A percentile compares a stretch with the other conserved stretches of the same genome.
Evolutionary conservation across 1,140 invertebrate species (phyloP).

Genomic region (Micrasema longulum): DNA sequence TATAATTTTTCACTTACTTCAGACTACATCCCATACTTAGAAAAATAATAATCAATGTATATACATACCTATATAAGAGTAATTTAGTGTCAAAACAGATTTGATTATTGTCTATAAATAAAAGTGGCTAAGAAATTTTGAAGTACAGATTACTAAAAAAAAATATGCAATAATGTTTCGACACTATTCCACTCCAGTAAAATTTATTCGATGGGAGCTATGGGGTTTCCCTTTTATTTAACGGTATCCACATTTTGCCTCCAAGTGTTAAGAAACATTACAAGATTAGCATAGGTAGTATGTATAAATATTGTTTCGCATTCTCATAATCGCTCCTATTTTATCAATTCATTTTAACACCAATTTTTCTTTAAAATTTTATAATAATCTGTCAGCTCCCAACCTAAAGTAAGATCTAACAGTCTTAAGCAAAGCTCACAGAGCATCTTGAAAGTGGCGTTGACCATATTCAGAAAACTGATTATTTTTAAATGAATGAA

Average conservation of each 20-base stretch:
- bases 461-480: too few relatives aligned
- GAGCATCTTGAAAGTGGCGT: too few relatives aligned
- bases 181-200: conserved; percentile 10
- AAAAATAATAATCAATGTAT: conserved; percentile 39
- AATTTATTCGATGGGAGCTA: conserved; percentile 1
- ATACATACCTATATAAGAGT: conserved; percentile 26
- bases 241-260: too few relatives aligned
- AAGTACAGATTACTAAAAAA: neutral
- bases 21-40: conserved; percentile 30
- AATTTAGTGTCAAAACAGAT: conserved; percentile 21
- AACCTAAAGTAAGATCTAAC: neutral
- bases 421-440: conserved; percentile 11
- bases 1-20: conserved; percentile 30
- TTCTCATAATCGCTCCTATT: too few relatives aligned
- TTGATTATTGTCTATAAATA: neutral
- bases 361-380: too few relatives aligned
- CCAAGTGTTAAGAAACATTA: too few relatives aligned
- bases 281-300: too few relatives aligned
- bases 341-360: too few relatives aligned
- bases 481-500: neutral
- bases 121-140: neutral
- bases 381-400: too few relatives aligned
- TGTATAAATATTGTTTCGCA: too few relatives aligned
- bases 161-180: neutral
- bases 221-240: neutral